Base-by-base conservation (phyloP, 2,888 invertebrate genomes). In the Strigamia transsilvanica region DNA sequence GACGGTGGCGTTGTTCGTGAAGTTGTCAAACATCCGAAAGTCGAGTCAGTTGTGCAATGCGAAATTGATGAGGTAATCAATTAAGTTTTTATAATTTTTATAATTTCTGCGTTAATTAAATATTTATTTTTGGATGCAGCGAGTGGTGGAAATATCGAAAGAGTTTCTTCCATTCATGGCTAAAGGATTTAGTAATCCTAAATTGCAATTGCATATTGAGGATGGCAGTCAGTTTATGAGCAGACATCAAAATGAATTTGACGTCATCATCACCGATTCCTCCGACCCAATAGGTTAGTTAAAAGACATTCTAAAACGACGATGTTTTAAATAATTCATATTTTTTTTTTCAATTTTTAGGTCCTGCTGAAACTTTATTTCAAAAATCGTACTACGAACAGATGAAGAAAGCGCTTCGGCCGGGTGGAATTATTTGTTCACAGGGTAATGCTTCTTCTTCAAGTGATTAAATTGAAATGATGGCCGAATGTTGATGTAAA, bases 1-100 rank as follows among this genome's bases (percentile, higher is more conserved):
- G 99, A 99, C 88, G 99, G 99, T 0, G 99, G 99, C 0, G 98
- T 98, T 5, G 96, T 97, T 0, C 91, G 99, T 12, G 99, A 99
- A 88, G 95, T 98, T 0, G 91, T 93, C 1, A 99, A 99, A 88
- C 97, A 98, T 89, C 95, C 97, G 0, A 88, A 90, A 83, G 98
- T 99, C 0, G 92, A 96, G 86, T 90, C 92, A 86, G 93, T 98
- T 83, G 92, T 94, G 81, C 91, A 95, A 91, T 97, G 99, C 82
- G 99, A 99, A 90, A 99, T 99, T 85, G 99, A 99, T 87, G 93
- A 91, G 86, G 89, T 89, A 84, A 32, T 12, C 27, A 12, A 12
- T 82, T 84, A 82, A 66, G 32, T 82, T 82, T 66, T 81, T n/a
- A 18, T n/a, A n/a, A n/a, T 10, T 32, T 77, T 77, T 21, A 3